Conservation (phyloP, 1,140 invertebrate genomes). For the Atta cephalotes region DNA sequence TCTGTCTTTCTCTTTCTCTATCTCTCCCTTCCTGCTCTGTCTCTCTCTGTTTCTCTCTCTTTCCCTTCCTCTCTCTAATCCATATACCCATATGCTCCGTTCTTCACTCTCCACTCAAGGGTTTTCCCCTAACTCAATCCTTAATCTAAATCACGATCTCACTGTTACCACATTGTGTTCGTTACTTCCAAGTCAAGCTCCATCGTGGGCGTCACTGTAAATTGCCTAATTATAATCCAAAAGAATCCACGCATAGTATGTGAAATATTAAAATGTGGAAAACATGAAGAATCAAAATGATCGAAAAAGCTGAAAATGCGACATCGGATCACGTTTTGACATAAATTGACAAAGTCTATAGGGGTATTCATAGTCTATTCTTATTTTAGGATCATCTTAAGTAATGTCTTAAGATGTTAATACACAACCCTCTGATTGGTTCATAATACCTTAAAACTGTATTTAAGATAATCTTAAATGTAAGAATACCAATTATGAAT, state of each 20-base stretch:
- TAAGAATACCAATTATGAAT: too few relatives aligned
- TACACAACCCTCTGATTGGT: too few relatives aligned
- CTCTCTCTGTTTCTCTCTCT: background rate
- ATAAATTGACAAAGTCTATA: slow-evolving; percentile 80
- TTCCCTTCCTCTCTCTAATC: background rate
- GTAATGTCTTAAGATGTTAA: too few relatives aligned
- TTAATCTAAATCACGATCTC: slow-evolving; percentile 81
- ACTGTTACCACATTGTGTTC: slow-evolving; percentile 64
- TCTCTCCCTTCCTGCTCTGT: background rate
- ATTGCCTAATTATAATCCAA: slow-evolving; percentile 85
- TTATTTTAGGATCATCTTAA: too few relatives aligned
- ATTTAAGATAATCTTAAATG: too few relatives aligned
- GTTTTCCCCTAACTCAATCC: slow-evolving; percentile 72
- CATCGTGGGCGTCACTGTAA: slow-evolving; percentile 75
- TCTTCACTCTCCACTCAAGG: slow-evolving; percentile 40
- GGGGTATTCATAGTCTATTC: too few relatives aligned
- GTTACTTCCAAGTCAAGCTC: slow-evolving; percentile 59
- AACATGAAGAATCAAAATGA: background rate
- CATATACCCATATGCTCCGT: slow-evolving; percentile 33
- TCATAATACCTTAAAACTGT: too few relatives aligned
- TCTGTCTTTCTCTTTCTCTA: background rate
- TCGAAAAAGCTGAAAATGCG: slow-evolving; percentile 19
- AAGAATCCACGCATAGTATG: slow-evolving; percentile 57
- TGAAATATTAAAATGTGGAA: background rate
- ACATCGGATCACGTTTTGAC: slow-evolving; percentile 55